A percentile compares a stretch with the other conserved stretches of the same genome.
These are phyloP conservation scores for Meliscaeva auricollis DNA, from an alignment of 2,888 invertebrate genomes.

Conservation along the genomic window DNA sequence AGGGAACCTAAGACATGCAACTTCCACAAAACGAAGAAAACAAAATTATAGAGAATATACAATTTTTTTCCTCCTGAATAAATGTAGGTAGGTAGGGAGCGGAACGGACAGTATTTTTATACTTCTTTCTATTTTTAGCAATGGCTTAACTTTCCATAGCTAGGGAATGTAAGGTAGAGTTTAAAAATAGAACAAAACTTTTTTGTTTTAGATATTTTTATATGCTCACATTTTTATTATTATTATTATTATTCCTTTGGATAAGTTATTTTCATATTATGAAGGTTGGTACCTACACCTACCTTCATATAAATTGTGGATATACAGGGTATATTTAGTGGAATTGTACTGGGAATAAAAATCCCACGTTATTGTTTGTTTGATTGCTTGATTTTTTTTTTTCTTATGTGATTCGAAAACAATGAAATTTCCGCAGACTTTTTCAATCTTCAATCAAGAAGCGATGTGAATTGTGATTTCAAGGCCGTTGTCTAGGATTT, in stretches of 20 bases:
- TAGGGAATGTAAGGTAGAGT: slow-evolving; percentile 16
- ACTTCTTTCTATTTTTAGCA: slow-evolving; percentile 67
- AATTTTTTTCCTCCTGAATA: slow-evolving; percentile 13
- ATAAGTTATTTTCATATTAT: not conserved
- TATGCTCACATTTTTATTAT: slow-evolving; percentile 9
- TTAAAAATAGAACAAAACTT: slow-evolving; percentile 63
- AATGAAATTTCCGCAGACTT: too few relatives aligned
- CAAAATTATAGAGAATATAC: slow-evolving; percentile 58
- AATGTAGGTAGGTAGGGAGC: not conserved
- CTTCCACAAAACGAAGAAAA: slow-evolving; percentile 37
- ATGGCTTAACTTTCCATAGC: slow-evolving; percentile 66
- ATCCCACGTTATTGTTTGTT: too few relatives aligned
- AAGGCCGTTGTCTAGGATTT: too few relatives aligned
- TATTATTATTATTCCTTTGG: not conserved
- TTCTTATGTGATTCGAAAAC: too few relatives aligned
- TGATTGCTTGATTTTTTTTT: too few relatives aligned
- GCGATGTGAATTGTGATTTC: too few relatives aligned
- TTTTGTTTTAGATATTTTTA: slow-evolving; percentile 50
- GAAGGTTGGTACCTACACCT: not conserved
- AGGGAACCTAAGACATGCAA: slow-evolving; percentile 31
- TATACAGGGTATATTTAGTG: too few relatives aligned
- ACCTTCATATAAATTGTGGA: not conserved
- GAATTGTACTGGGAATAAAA: too few relatives aligned
- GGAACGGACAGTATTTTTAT: slow-evolving; percentile 63
- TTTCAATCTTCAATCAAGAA: too few relatives aligned